Base-by-base conservation (phyloP, 2,888 invertebrate genomes). In the Osmoderma eremita region DNA sequence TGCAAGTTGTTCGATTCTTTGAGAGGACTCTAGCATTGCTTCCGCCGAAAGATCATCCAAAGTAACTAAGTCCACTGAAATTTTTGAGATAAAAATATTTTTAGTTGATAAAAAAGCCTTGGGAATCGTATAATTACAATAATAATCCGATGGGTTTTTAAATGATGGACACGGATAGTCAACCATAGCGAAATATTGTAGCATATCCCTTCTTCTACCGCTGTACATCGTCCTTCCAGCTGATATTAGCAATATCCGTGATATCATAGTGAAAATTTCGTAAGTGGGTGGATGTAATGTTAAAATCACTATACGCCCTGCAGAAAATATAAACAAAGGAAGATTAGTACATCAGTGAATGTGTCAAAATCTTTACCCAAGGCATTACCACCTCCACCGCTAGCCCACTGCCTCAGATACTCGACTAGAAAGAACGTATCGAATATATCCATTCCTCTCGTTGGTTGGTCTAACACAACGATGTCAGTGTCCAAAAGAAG, bases 121-220 rank as follows among this genome's bases (percentile, higher is more conserved):
- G 15, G 1, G 4, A 62, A 24, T n/a, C 17, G 10, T 22, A 38
- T 67, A 87, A 91, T 89, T 84, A 94, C 94, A 86, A 80, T 97
- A 97, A 81, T 97, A 97, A 84, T 97, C 97, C 0, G 96, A 95
- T 56, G 97, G 97, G 80, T 97, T 97, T 83, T 97, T 97, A 81
- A 93, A 97, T 0, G 95, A 93, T 12, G 97, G 97, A 81, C 97
- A 97, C 1, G 97, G 96, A 84, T 95, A 97, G 78, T 97, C 96
- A 3, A 91, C 88, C 69, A 85, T 78, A 3, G 85, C 93, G 84
- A 97, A 97, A 84, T 97, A 97, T 78, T 94, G 91, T 80, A 96
- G 88, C 91, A 97, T 91, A 80, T 95, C 94, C 75, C 92, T 86
- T 76, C 96, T 87, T 75, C 91, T 89, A 39, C 97, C 97, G 76